phyloP scores from a whole-genome alignment of 2,113 vertebrate species.

The Callopanchax toddi region DNA sequence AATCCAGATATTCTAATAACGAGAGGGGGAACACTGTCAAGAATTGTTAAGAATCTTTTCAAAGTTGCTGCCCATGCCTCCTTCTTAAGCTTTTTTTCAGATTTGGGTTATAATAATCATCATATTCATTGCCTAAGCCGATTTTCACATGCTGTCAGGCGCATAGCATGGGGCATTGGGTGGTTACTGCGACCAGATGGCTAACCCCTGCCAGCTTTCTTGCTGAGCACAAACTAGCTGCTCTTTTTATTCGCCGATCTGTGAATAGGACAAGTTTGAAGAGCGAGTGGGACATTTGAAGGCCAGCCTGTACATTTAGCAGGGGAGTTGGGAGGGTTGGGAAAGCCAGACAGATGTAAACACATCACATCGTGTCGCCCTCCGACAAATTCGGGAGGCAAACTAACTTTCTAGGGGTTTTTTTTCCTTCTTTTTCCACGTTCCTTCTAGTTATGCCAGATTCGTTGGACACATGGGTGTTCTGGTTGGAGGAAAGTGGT shows the following conservation, averaged over 20 bases:
- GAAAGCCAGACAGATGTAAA: constrained; percentile 81
- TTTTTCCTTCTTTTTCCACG: constrained; percentile 51
- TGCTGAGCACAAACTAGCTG: constrained; percentile 75
- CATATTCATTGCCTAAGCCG: constrained; percentile 62
- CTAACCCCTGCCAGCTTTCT: constrained; percentile 84
- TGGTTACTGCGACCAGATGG: constrained; percentile 68
- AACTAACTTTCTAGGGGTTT: constrained; percentile 72
- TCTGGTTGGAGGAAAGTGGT: constrained; percentile 16
- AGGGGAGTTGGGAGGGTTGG: constrained; percentile 51
- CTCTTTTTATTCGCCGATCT: constrained; percentile 68
- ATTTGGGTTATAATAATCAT: constrained; percentile 48
- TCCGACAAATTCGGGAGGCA: constrained; percentile 36
- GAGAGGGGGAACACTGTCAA: constrained; percentile 14
- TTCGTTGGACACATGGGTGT: constrained; percentile 5
- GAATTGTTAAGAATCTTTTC: constrained; percentile 26
- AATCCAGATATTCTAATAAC: constrained; percentile 17
- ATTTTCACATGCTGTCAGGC: constrained; percentile 72
- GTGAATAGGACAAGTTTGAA: constrained; percentile 74
- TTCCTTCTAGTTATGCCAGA: constrained; percentile 57
- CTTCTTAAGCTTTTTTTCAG: constrained; percentile 1
- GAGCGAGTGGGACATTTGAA: constrained; percentile 80
- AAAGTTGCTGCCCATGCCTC: constrained; percentile 9
- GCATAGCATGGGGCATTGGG: constrained; percentile 67
- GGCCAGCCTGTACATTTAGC: constrained; percentile 77
- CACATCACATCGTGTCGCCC: constrained; percentile 68